These are phyloP conservation scores for Actinernus sp. DNA, from an alignment of 92 coral and sea anemone genomes.

Conservation along the genomic window DNA sequence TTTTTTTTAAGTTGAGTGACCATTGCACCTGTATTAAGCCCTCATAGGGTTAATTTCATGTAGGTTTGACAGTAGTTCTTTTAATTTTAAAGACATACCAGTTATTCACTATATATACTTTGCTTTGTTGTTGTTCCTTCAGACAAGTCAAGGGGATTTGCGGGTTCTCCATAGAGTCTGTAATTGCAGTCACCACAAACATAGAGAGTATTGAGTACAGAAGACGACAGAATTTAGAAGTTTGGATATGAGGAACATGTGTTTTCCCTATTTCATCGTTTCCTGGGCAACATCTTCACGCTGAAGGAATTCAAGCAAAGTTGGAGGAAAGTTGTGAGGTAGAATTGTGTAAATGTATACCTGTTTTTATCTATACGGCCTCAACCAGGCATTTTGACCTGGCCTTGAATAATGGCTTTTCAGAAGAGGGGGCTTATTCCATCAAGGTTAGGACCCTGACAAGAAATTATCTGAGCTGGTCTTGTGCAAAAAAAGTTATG, in stretches of 20 bases:
- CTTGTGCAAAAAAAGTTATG: no score
- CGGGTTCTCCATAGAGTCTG: conserved; percentile 52
- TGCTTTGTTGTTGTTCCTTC: neutral
- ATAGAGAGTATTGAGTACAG: conserved; percentile 50
- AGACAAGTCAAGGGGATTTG: conserved; percentile 48
- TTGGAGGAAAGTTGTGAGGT: conserved; percentile 59
- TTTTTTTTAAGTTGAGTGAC: no score
- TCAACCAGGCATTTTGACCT: neutral
- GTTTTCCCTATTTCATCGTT: conserved; percentile 31
- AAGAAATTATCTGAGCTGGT: no score
- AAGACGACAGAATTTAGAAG: conserved; percentile 15
- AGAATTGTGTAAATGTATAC: no score
- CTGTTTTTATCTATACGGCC: no score
- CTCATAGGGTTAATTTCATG: no score
- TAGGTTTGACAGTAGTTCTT: no score
- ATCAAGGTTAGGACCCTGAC: no score
- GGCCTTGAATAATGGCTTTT: neutral
- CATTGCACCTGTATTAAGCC: no score
- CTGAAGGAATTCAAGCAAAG: conserved; percentile 36
- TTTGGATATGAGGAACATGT: conserved; percentile 35
- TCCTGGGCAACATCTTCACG: conserved; percentile 44
- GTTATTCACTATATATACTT: neutral
- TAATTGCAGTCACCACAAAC: conserved; percentile 51
- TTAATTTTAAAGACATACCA: no score
- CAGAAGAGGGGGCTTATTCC: no score